Conservation (phyloP, 2,113 vertebrate species). For the Trematomus loennbergii region DNA sequence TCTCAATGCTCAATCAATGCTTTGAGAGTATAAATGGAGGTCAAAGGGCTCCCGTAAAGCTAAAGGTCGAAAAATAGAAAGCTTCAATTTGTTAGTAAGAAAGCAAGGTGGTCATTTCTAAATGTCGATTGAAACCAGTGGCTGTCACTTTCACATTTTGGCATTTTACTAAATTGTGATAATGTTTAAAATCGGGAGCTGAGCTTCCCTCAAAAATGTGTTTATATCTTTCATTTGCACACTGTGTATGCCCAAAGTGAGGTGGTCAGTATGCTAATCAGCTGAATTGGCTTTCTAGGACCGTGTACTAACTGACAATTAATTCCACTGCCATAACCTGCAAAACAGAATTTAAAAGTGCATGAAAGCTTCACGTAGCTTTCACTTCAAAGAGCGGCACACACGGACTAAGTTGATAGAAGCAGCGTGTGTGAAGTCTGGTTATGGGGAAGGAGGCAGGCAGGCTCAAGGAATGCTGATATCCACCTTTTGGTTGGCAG, state of each 20-base stretch:
- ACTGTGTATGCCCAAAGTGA: background rate
- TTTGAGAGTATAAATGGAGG: background rate
- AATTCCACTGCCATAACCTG: constrained; percentile 34
- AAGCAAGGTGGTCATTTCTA: background rate
- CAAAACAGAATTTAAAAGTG: constrained; percentile 30
- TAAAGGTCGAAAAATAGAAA: background rate
- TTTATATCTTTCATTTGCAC: constrained; percentile 2
- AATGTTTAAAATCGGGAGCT: background rate
- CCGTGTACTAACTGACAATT: constrained; percentile 43
- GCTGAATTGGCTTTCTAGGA: background rate
- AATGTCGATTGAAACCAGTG: background rate
- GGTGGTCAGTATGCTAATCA: constrained; percentile 3
- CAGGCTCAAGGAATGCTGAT: constrained; percentile 73
- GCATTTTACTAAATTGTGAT: background rate
- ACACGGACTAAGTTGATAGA: constrained; percentile 56
- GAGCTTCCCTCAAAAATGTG: background rate
- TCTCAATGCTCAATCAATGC: no score
- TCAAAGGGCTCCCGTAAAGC: background rate
- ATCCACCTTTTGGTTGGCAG: constrained; percentile 70
- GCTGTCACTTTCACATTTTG: no score
- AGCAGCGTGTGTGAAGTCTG: constrained; percentile 62
- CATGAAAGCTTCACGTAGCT: constrained; percentile 36
- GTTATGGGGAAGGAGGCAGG: constrained; percentile 39
- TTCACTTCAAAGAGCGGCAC: constrained; percentile 61
- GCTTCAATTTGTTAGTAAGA: no score